A percentile compares a stretch with the other conserved stretches of the same genome.
These are phyloP conservation scores for Sardinella longiceps DNA, from an alignment of 2,797 vertebrate genomes.

Conservation along the genomic window DNA sequence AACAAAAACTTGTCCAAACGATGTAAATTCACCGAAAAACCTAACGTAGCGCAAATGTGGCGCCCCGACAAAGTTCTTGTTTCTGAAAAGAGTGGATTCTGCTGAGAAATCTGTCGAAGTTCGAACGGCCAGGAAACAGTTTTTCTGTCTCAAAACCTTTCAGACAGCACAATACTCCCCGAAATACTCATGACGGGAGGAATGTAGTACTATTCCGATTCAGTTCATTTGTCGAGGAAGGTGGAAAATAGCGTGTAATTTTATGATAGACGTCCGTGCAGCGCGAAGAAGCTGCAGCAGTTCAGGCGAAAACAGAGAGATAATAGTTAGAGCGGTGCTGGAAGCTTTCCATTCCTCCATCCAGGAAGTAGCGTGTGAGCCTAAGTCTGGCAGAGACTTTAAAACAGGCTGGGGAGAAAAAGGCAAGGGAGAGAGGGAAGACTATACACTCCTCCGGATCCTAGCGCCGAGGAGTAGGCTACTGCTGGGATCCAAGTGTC, in stretches of 20 bases:
- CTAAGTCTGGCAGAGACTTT: constrained; percentile 88
- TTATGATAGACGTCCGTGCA: constrained; percentile 54
- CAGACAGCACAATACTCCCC: constrained; percentile 56
- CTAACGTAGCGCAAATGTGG: constrained; percentile 59
- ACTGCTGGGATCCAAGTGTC: constrained; percentile 5
- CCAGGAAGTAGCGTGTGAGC: constrained; percentile 90
- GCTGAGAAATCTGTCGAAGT: constrained; percentile 50
- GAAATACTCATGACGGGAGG: constrained; percentile 57
- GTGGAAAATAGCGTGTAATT: constrained; percentile 34
- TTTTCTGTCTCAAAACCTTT: constrained; percentile 52
- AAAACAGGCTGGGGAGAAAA: constrained; percentile 79
- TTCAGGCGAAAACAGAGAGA: constrained; percentile 64
- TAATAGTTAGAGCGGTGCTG: constrained; percentile 72
- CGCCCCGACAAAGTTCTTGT: constrained; percentile 39
- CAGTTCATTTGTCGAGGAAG: constrained; percentile 40
- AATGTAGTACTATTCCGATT: constrained; percentile 30
- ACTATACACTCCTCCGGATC: constrained; percentile 73
- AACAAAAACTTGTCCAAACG: constrained; percentile 42
- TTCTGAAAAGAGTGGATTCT: constrained; percentile 46
- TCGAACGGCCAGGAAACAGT: constrained; percentile 59
- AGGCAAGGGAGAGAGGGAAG: constrained; percentile 42
- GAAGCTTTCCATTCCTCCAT: constrained; percentile 85
- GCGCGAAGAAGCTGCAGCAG: constrained; percentile 61
- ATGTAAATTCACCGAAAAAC: constrained; percentile 35
- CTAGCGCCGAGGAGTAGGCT: constrained; percentile 73